Conservation (phyloP, 2,113 vertebrate genomes). For the Corythornis madagascariensis region DNA sequence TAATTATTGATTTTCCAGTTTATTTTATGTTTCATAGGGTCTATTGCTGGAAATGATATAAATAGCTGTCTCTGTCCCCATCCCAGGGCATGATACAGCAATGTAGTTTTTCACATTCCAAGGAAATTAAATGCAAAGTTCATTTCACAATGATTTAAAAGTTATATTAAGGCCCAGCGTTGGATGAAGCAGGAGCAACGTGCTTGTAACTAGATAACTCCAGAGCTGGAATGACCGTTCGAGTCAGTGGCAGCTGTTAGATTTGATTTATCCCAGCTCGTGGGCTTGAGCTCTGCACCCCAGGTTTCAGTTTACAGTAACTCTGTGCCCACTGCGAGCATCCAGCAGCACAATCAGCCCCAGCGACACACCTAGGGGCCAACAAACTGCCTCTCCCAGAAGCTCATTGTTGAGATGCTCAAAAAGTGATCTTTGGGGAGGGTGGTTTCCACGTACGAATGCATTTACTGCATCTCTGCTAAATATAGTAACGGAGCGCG, state of each 20-base stretch:
- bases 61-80: conserved; percentile 19
- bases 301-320: not conserved
- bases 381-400: not conserved
- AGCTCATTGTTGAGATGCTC: not conserved
- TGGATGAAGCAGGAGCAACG: not conserved
- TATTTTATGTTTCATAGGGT: not conserved
- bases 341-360: not conserved
- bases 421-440: conserved; percentile 5
- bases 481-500: conserved; percentile 53
- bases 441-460: conserved; percentile 35
- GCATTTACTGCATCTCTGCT: conserved; percentile 36
- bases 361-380: not conserved
- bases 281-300: not conserved
- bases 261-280: conserved; percentile 37
- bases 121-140: conserved; percentile 46
- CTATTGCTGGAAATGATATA: conserved; percentile 44
- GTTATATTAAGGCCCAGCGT: conserved; percentile 50
- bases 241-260: conserved; percentile 42
- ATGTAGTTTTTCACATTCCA: not conserved
- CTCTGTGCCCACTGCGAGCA: not conserved
- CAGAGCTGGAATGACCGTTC: not conserved
- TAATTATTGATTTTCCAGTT: conserved; percentile 57
- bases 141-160: conserved; percentile 15
- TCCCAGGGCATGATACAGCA: not conserved
- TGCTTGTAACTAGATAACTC: conserved; percentile 59